These are phyloP conservation scores for Anabas testudineus DNA, from an alignment of 2,797 vertebrate genomes.

Conservation along the genomic window DNA sequence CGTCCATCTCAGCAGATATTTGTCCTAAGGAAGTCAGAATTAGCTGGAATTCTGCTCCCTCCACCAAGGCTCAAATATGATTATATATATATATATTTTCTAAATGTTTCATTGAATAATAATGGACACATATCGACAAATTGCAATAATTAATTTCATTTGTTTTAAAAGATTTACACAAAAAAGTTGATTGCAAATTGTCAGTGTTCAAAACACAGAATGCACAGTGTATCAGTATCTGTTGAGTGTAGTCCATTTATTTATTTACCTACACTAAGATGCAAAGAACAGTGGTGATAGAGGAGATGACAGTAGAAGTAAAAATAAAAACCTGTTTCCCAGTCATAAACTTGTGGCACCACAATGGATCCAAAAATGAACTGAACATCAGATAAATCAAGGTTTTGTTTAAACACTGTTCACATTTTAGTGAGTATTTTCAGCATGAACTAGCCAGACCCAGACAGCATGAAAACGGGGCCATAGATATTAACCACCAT, in stretches of 20 bases:
- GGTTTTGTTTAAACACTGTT: not conserved
- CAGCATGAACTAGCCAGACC: slow-evolving; percentile 8
- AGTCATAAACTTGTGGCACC: too few species aligned
- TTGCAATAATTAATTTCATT: too few species aligned
- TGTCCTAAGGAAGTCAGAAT: not conserved
- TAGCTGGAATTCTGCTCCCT: not conserved
- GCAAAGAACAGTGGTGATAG: not conserved
- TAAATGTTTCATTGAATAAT: too few species aligned
- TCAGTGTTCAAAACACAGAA: not conserved
- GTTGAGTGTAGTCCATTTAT: slow-evolving; percentile 1
- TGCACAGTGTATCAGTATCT: not conserved
- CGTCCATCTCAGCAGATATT: not conserved
- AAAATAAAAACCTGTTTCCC: not conserved
- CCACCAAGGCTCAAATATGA: not conserved
- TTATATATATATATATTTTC: not conserved
- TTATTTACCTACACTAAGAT: not conserved
- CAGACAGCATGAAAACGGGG: not conserved
- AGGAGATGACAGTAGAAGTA: not conserved
- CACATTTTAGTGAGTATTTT: slow-evolving; percentile 2
- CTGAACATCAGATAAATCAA: too few species aligned
- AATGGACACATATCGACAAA: not conserved
- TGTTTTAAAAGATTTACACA: not conserved
- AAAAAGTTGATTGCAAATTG: too few species aligned
- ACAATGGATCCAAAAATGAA: too few species aligned
- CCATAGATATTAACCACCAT: slow-evolving; percentile 3